These are phyloP conservation scores for Drosophila subquinaria DNA, from an alignment of 2,888 invertebrate species.

Conservation along the genomic window DNA sequence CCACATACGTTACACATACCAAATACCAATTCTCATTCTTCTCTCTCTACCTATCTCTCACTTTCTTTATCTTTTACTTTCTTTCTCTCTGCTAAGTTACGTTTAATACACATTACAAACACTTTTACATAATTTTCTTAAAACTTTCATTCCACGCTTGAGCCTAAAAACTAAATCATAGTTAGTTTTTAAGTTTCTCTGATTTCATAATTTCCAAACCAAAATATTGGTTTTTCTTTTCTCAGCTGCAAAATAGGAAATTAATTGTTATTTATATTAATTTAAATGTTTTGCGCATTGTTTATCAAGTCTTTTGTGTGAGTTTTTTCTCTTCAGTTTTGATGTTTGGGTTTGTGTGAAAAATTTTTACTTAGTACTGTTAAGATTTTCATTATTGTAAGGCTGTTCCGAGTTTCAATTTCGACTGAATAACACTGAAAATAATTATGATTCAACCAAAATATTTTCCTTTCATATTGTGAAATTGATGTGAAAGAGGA, in stretches of 20 bases:
- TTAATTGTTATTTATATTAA: slow-evolving; percentile 25
- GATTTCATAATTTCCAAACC: slow-evolving; percentile 22
- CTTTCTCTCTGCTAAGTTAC: slow-evolving; percentile 34
- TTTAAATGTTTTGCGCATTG: slow-evolving; percentile 54
- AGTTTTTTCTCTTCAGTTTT: slow-evolving; percentile 25
- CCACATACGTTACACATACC: slow-evolving; percentile 46
- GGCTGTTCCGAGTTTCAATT: slow-evolving; percentile 2
- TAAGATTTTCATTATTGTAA: slow-evolving; percentile 11
- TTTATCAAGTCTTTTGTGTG: slow-evolving; percentile 58
- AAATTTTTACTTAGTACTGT: slow-evolving; percentile 52
- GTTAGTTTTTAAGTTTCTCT: slow-evolving; percentile 20
- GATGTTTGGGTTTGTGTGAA: slow-evolving; percentile 42
- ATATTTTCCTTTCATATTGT: neutral
- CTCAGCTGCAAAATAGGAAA: slow-evolving; percentile 63
- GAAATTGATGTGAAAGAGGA: neutral
- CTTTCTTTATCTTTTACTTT: slow-evolving; percentile 5
- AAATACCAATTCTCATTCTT: slow-evolving; percentile 47
- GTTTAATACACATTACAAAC: slow-evolving; percentile 67
- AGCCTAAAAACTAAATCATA: slow-evolving; percentile 54
- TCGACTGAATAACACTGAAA: neutral
- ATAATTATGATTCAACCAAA: neutral
- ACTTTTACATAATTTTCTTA: slow-evolving; percentile 34
- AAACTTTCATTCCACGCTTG: slow-evolving; percentile 38
- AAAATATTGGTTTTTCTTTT: slow-evolving; percentile 24
- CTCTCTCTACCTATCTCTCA: slow-evolving; percentile 14